phyloP scores from a whole-genome alignment of 2,888 invertebrate genomes.

The Crioceris asparagi region DNA sequence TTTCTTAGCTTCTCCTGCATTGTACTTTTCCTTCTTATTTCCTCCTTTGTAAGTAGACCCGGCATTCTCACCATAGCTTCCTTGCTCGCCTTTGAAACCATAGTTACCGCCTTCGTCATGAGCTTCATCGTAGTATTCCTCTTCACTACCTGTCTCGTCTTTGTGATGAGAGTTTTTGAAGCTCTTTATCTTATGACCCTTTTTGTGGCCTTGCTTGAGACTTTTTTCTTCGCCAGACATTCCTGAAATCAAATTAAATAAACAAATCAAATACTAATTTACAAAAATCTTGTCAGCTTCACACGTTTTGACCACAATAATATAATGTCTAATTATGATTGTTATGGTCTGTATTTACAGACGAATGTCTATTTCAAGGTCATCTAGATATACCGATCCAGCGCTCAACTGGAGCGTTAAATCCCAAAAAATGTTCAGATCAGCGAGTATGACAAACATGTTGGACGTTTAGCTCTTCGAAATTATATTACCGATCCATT shows the following conservation, averaged over 20 bases:
- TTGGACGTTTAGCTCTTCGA: no score
- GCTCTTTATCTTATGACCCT: conserved; percentile 53
- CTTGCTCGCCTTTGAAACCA: conserved; percentile 44
- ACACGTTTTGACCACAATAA: no score
- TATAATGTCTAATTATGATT: no score
- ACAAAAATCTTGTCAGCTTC: no score
- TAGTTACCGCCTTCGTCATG: conserved; percentile 52
- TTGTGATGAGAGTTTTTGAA: conserved; percentile 55
- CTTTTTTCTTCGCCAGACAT: conserved; percentile 46
- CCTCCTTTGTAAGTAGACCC: conserved; percentile 48
- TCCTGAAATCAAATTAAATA: conserved; percentile 28
- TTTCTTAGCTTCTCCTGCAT: conserved; percentile 46
- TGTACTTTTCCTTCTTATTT: conserved; percentile 47
- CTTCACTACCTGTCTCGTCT: conserved; percentile 53
- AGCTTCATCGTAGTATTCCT: conserved; percentile 53
- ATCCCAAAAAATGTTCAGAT: no score
- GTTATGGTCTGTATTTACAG: no score
- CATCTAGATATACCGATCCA: no score
- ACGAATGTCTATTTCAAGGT: no score
- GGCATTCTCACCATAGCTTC: conserved; percentile 47
- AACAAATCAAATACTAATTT: no score
- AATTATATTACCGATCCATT: no score
- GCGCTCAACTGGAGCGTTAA: no score
- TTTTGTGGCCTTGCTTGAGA: conserved; percentile 48
- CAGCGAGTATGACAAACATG: no score